phyloP scores from a whole-genome alignment of 2,113 vertebrate species.

The Scytalopus superciliaris region DNA sequence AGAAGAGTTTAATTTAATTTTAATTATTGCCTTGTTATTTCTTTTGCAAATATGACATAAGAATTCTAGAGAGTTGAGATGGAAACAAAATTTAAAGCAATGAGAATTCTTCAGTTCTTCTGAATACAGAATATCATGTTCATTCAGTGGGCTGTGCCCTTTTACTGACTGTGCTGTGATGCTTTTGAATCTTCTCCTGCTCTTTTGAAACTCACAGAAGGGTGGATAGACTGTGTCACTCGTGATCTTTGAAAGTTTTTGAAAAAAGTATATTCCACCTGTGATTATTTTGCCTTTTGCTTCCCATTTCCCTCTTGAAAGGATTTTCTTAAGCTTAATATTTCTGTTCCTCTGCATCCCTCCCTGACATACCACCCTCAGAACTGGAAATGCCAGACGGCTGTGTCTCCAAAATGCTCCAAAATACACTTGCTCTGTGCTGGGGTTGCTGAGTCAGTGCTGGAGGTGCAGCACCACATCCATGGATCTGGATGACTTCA shows the following conservation, averaged over 20 bases:
- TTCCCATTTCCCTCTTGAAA: not conserved
- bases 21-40: slow-evolving; percentile 70
- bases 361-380: not conserved
- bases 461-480: not conserved
- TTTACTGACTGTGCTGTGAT: not conserved
- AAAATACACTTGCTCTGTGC: fast-evolving
- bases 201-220: not conserved
- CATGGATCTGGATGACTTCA: not conserved
- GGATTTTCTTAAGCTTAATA: not conserved
- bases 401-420: not conserved
- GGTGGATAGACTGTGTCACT: not conserved
- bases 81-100: slow-evolving; percentile 59
- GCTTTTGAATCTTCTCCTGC: not conserved
- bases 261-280: not conserved
- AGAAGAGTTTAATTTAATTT: slow-evolving; percentile 68
- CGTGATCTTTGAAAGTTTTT: not conserved
- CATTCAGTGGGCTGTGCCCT: not conserved
- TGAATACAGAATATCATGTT: slow-evolving; percentile 55
- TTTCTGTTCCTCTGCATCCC: not conserved
- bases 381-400: not conserved
- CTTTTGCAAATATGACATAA: slow-evolving; percentile 68
- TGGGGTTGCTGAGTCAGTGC: not conserved
- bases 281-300: not conserved
- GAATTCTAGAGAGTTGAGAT: slow-evolving; percentile 66
- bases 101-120: slow-evolving; percentile 60